Conservation (phyloP, 2,797 vertebrate genomes). For the Cossypha dichroa region DNA sequence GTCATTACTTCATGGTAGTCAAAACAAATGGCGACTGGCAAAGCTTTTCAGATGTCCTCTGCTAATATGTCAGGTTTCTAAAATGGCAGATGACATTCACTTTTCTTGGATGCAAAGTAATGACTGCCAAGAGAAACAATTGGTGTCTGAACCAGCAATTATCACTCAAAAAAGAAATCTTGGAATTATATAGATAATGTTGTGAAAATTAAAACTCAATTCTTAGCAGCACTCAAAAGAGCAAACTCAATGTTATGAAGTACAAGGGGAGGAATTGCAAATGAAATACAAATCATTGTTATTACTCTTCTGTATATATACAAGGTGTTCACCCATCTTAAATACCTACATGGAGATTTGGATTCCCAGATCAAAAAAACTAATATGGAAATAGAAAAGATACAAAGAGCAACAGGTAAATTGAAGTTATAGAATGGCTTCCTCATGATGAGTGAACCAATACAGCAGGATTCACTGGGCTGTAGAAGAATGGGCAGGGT, state of each 20-base stretch:
- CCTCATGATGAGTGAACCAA: not conserved
- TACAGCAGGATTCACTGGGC: not conserved
- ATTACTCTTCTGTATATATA: not conserved
- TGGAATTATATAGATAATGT: not conserved
- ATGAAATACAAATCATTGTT: not conserved
- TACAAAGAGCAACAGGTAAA: not conserved
- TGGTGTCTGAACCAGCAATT: not conserved
- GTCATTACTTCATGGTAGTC: not conserved
- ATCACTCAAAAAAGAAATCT: not conserved
- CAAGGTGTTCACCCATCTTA: not conserved
- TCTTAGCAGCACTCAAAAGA: not conserved
- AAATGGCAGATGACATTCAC: not conserved
- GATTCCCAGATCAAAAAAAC: not conserved
- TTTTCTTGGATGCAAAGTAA: constrained; percentile 2
- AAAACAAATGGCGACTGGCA: not conserved
- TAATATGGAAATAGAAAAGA: not conserved
- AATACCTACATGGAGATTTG: not conserved
- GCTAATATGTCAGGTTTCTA: not conserved
- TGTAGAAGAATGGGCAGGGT: not conserved
- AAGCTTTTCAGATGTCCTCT: not conserved
- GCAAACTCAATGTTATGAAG: not conserved
- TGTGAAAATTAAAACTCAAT: not conserved
- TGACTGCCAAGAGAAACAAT: not conserved
- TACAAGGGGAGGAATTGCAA: not conserved
- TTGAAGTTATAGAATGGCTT: not conserved